Percentiles rank a stretch among this genome's conserved stretches.
phyloP scores from a whole-genome alignment of 2,888 invertebrate species.

The Isotomurus palustris region DNA sequence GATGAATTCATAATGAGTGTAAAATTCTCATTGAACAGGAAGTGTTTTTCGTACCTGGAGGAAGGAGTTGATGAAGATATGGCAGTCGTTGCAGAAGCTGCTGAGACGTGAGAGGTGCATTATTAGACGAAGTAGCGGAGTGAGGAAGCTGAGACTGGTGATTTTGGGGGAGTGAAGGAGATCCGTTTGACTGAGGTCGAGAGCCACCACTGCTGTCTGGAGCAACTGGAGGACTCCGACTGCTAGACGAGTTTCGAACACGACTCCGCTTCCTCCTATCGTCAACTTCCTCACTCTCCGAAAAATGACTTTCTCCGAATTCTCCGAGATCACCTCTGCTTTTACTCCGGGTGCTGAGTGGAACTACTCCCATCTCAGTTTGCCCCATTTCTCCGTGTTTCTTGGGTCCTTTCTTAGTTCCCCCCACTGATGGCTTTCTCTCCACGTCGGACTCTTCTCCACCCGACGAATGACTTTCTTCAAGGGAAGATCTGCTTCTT shows the following conservation, averaged over 20 bases:
- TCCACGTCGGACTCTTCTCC: not conserved
- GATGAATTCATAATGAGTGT: too few relatives aligned
- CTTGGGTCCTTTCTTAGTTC: conserved; percentile 15
- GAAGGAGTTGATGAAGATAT: conserved; percentile 40
- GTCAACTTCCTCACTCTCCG: conserved; percentile 32
- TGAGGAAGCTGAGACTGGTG: not conserved
- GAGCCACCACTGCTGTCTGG: conserved; percentile 29
- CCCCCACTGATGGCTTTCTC: conserved; percentile 16
- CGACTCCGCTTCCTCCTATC: conserved; percentile 28
- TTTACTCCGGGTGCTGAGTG: not conserved
- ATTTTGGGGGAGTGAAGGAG: conserved; percentile 6
- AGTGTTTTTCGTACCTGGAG: conserved; percentile 37
- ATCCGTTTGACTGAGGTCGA: conserved; percentile 22
- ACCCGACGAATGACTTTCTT: not conserved
- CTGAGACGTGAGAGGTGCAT: conserved; percentile 18
- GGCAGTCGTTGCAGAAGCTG: conserved; percentile 35
- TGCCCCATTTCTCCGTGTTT: conserved; percentile 17
- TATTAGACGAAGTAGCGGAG: not conserved
- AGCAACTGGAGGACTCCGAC: conserved; percentile 32
- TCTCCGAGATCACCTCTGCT: conserved; percentile 29
- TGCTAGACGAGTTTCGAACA: conserved; percentile 21
- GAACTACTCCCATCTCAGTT: conserved; percentile 14
- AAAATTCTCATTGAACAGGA: too few relatives aligned
- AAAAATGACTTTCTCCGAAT: conserved; percentile 27
- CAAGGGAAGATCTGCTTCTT: too few relatives aligned